Evolutionary conservation across 2,888 invertebrate species (phyloP), one percentile per base, ranked within the genome.

Genomic region (Drosophila nr. perissopoda): DNA sequence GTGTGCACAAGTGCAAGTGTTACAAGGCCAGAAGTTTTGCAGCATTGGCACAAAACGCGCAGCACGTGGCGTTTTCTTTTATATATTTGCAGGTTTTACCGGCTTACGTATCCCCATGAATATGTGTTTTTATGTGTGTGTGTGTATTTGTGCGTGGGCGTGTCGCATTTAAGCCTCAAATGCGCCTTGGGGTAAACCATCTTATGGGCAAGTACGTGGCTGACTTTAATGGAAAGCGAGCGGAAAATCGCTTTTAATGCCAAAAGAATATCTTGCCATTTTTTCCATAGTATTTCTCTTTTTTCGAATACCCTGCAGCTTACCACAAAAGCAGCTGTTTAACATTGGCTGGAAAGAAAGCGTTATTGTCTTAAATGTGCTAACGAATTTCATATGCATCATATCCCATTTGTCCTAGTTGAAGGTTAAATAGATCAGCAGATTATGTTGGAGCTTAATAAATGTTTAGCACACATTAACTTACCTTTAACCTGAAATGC

Each of bases 221-320:
- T 83, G 79, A 70, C 90, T 87, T 87, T 83, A 90, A 90, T 85
- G 78, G 89, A 87, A 82, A 84, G 72, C 82, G 78, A 89, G 84
- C 85, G 82, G 81, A 89, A 87, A 90, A 88, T 84, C 88, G 87
- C 90, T 84, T 90, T 80, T 89, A 84, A 83, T 78, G 73, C 64
- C 64, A 70, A 73, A 83, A 76, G 70, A 70, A 89, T 90, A 80
- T 78, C 62, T 65, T 64, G 40, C 58, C 31, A 54, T 52, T 36
- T 40, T 27, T 31, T 42, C 16, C 21, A 27, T 56, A n/a, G 27
- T 56, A 33, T 34, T 36, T 51, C 36, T 33, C 36, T 48, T 53
- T 57, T 54, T 52, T 45, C 49, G 21, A 64, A 72, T 77, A 66
- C 68, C 63, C 63, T 60, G 38, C 58, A 51, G 61, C 29, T 53